Evolutionary conservation across 2,797 vertebrate genomes (phyloP), one percentile per base, ranked within the genome.

Genomic region (Mormyrus hasselquistii): DNA sequence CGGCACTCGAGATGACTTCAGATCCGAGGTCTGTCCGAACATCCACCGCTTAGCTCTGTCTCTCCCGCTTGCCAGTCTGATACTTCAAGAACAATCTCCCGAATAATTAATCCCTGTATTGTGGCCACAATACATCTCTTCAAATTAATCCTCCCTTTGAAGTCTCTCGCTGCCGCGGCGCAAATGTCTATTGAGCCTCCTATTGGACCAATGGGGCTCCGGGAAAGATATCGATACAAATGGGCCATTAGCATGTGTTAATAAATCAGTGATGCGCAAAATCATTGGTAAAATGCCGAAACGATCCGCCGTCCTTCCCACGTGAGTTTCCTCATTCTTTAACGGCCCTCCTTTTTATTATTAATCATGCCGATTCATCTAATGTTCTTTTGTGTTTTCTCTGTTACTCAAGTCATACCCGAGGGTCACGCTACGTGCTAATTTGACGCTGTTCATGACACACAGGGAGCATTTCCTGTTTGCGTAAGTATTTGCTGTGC

Each of bases 91-190:
- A 84, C 52, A 52, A 52, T 84, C 82, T 84, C n/a, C 49, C 44
- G 1, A 84, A 84, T 52, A 84, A 84, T 84, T 49, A 49, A 52
- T 84, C 50, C 29, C 85, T 8, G 7, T 57, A 41, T n/a, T 41
- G 50, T 82, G 65, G 47, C 90, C 87, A 49, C 53, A 38, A 55
- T 49, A 82, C 34, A 41, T 16, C 65, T 52, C 50, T 47, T 53
- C 22, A 16, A 89, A 83, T 88, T 90, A 92, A 90, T 91, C 73
- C 87, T 87, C 86, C 87, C 86, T 92, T 91, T 91, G 91, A 91
- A 89, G 90, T 90, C 86, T 47, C 87, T 90, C 88, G 84, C 52
- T 86, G 76, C 82, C 76, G 50, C 57, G 52, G 84, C 38, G 52
- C 82, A 50, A 57, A 57, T 85, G 90, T 87, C 65, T 86, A 14